Evolutionary conservation across 2,888 invertebrate species (phyloP), one percentile per base, ranked within the genome.

Genomic region (Megamerina dolium): DNA sequence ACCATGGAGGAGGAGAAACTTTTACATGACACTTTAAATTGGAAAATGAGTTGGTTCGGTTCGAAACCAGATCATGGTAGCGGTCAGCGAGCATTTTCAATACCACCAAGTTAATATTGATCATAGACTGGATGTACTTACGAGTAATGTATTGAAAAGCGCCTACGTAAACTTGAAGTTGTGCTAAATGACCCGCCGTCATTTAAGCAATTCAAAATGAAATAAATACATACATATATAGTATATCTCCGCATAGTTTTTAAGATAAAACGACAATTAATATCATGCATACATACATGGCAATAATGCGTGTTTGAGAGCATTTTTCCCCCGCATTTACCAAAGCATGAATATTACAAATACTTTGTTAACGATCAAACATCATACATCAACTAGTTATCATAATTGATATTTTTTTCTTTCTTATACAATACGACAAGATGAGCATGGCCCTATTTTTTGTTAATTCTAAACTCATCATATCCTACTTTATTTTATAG

Each of bases 1-100:
- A 83, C 84, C 0, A 79, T 83, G 17, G 92, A 92, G 60, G 94
- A 94, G 70, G 92, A 94, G 63, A 82, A 85, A 57, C 70, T 91
- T 8, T 76, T 94, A 6, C 80, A 85, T 40, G 72, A 72, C 44
- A 72, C 72, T 6, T 52, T 72, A 10, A 71, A 69, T 46, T 72
- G 70, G 66, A 69, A 69, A 56, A 70, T 68, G 68, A 71, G 72
- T 47, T 72, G 72, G 72, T 72, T 72, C 39, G 80, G 81, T 5
- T 70, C 77, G 5, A 74, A 74, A 50, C 80, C 81, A 3, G 78
- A 78, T 59, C 68, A 78, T 53, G 74, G 75, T 44, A 71, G 70
- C 43, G 74, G 74, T 16, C 76, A 76, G 56, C 74, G 74, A 50
- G 74, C 78, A 17, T 75, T 76, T 62, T 74, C 76, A 9, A 75